Percentiles rank a stretch among this genome's conserved stretches.
Evolutionary conservation across 2,888 invertebrate species (phyloP).

Genomic region (Melikaiella ostensackeni): DNA sequence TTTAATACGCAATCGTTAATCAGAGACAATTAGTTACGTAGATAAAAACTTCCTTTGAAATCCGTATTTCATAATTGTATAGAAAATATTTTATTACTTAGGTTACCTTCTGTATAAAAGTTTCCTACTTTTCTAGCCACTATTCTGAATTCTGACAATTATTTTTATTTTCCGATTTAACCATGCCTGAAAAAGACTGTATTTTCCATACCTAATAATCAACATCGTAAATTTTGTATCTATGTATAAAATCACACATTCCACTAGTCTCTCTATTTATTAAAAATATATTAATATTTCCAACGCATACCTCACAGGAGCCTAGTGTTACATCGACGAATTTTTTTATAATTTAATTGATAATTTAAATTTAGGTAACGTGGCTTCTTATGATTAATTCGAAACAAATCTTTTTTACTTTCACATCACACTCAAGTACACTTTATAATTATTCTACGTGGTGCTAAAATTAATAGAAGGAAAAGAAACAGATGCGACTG

Average conservation of each 20-base stretch:
- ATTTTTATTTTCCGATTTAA: background rate
- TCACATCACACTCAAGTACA: constrained; percentile 27
- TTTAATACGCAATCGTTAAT: background rate
- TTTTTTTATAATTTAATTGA: background rate
- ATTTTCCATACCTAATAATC: constrained; percentile 56
- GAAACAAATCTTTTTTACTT: constrained; percentile 28
- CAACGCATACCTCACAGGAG: constrained; percentile 43
- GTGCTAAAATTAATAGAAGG: background rate
- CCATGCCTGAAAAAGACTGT: constrained; percentile 60
- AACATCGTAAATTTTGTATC: constrained; percentile 58
- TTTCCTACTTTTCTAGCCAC: constrained; percentile 19
- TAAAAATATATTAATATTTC: constrained; percentile 43
- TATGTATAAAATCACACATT: constrained; percentile 63
- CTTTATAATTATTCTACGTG: constrained; percentile 6
- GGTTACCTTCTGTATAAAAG: constrained; percentile 19
- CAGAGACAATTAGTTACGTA: background rate
- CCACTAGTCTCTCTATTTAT: constrained; percentile 60
- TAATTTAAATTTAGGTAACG: constrained; percentile 6
- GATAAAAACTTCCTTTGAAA: background rate
- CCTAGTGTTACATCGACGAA: constrained; percentile 3
- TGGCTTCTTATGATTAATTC: constrained; percentile 7
- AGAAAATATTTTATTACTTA: constrained; percentile 32
- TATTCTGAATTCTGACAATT: background rate
- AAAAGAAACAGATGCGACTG: background rate
- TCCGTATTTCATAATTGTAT: constrained; percentile 1